Base-by-base conservation (phyloP, 2,888 invertebrate genomes). In the Tricholauxania praeusta region DNA sequence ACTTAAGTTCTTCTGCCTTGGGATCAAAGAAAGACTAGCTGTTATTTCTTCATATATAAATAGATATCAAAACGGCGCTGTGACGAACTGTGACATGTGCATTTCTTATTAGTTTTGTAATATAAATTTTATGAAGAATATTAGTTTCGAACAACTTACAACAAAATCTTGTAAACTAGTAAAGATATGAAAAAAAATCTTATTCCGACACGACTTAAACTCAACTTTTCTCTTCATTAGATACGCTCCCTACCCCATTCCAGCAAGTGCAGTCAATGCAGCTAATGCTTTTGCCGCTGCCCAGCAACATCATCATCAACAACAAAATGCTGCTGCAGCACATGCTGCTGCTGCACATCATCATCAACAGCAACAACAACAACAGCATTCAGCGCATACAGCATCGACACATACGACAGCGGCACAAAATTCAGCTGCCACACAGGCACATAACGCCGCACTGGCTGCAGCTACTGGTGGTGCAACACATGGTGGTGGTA, bases 191-290 rank as follows among this genome's bases (percentile, higher is more conserved):
- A 28, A 3, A 28, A 28, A 3, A 28, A 28, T 28, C 28, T 4
- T 28, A 4, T 28, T 4, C 28, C 3, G 28, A 3, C 28, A 28
- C 4, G 4, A 28, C 4, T 28, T 28, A 28, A 28, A 28, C 28
- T 28, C 28, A 28, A 28, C 3, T 51, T 71, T 48, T 57, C 17
- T 39, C 15, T 55, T 66, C 39, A 72, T 14, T 83, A 90, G 92
- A 81, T 92, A 91, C 83, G 89, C 91, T 68, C 92, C 92, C 66
- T 92, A 92, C 82, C 90, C 91, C 75, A 89, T 92, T 78, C 89
- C 88, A 82, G 89, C 88, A 78, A 89, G 86, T 79, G 89, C 87
- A 78, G 89, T 87, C 79, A 88, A 88, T 70, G 87, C 89, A 67
- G 87, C 89, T 71, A 87, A 90, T 68, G 89, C 88, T 74, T 88